Base-by-base conservation (phyloP, 92 coral and sea anemone genomes). In the Parazoanthus atlanticus region DNA sequence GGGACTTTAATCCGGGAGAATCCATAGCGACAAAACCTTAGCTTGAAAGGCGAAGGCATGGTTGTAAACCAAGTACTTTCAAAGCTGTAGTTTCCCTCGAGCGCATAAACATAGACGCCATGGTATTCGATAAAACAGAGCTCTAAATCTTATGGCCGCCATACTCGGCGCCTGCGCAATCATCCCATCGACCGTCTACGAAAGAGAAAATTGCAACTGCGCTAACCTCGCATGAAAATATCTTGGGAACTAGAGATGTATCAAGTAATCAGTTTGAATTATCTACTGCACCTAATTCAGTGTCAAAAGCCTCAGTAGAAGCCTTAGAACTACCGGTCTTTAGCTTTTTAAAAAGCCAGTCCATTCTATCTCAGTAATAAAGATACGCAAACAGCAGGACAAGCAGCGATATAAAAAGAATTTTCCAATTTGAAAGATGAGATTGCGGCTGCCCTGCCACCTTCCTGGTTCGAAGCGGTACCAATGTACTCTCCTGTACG, bases 401-500 rank as follows among this genome's bases (percentile, higher is more conserved):
- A 28, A 78, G 43, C 52, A 79, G n/a, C 34, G 31, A 79, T 32
- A 49, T 3, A 28, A 30, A 47, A 79, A 49, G 10, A 47, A 79
- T 12, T 29, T 29, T 49, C 83, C 79, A 70, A 25, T 28, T 74
- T 11, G 40, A 43, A 15, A 32, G 8, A n/a, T 43, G 0, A 79
- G 43, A 79, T 11, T 32, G 64, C 21, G 28, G 16, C 15, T 30
- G 54, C 0, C 31, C 67, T 3, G 49, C 83, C 38, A 79, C 40
- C 64, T 79, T 52, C 16, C 83, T 47, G 8, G 83, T 79, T 49
- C 40, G 66, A 79, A 79, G 83, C 9, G 83, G 83, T 29, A 40
- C 33, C 38, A 47, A 28, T 5, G 21, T 69, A 28, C 93, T 90
- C 77, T 95, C 96, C 61, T 91, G 84, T 15, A 92, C 90, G 32